A percentile compares a stretch with the other conserved stretches of the same genome.
These are phyloP conservation scores for Gobiocypris rarus DNA, from an alignment of 2,113 vertebrate species.

Conservation along the genomic window DNA sequence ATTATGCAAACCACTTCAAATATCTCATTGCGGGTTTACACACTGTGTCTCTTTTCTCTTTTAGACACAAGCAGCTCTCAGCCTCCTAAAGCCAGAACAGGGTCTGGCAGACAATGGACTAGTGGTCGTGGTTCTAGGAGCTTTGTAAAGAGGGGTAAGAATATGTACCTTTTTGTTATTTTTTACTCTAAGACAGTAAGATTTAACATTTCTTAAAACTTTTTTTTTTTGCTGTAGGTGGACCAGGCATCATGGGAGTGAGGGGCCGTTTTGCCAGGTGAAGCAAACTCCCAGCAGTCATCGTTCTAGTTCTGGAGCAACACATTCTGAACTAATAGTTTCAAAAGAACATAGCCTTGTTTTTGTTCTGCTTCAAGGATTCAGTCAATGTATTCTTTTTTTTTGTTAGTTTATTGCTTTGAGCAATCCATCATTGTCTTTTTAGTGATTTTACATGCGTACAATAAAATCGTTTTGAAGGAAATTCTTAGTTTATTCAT, in stretches of 20 bases:
- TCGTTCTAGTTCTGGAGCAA: not conserved
- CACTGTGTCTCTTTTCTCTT: not conserved
- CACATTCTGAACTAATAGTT: not conserved
- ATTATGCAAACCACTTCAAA: not conserved
- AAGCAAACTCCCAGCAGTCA: slow-evolving; percentile 74
- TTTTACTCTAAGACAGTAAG: no score
- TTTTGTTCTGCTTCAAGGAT: slow-evolving; percentile 55
- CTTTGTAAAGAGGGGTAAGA: slow-evolving; percentile 81
- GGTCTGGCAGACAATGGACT: slow-evolving; percentile 83
- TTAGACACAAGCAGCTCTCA: slow-evolving; percentile 88
- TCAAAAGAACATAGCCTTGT: not conserved
- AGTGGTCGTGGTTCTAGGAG: slow-evolving; percentile 78
- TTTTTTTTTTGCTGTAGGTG: slow-evolving; percentile 52
- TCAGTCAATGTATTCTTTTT: slow-evolving; percentile 52
- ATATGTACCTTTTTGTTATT: not conserved
- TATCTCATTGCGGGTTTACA: not conserved
- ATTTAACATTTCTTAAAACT: not conserved
- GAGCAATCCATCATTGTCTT: slow-evolving; percentile 60
- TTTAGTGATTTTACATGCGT: slow-evolving; percentile 72
- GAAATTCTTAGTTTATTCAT: slow-evolving; percentile 35
- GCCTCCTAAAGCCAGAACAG: slow-evolving; percentile 77
- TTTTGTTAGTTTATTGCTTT: slow-evolving; percentile 52
- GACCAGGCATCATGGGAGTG: slow-evolving; percentile 80
- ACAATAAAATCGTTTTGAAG: slow-evolving; percentile 80
- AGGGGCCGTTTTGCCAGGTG: slow-evolving; percentile 89